phyloP scores from a whole-genome alignment of 92 coral and sea anemone genomes.

The Porites cylindrica region DNA sequence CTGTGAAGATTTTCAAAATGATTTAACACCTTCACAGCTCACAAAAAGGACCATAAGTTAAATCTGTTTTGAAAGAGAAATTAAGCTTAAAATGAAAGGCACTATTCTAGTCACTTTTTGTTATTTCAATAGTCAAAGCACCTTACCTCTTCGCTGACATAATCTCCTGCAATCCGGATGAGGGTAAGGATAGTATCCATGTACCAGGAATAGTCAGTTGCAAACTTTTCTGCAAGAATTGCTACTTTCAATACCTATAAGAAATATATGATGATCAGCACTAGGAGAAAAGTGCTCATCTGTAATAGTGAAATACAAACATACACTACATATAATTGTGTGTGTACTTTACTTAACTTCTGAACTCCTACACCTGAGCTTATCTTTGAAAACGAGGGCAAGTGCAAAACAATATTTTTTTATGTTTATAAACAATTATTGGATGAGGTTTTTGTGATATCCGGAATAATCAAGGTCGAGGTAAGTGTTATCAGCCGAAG shows the following conservation, averaged over 20 bases:
- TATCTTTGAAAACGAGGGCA: too few species aligned
- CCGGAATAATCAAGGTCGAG: too few species aligned
- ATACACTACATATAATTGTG: too few species aligned
- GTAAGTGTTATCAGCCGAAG: too few species aligned
- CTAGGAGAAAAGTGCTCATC: neutral
- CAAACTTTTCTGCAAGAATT: conserved; percentile 94
- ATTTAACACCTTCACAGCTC: neutral
- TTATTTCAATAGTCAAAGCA: neutral
- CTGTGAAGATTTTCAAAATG: conserved; percentile 23
- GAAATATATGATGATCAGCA: neutral
- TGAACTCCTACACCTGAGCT: too few species aligned
- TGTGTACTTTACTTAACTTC: too few species aligned
- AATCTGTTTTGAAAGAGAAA: neutral
- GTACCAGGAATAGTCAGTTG: conserved; percentile 97
- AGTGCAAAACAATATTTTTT: too few species aligned
- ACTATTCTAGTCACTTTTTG: too few species aligned
- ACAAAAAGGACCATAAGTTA: neutral
- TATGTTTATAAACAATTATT: too few species aligned
- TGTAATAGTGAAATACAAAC: too few species aligned
- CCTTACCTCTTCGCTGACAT: conserved; percentile 95
- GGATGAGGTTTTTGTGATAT: too few species aligned
- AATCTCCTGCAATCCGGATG: conserved; percentile 95
- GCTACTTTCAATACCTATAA: conserved; percentile 94
- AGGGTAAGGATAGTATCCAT: conserved; percentile 95
- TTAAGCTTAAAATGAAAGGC: neutral